Base-by-base conservation (phyloP, 2,113 vertebrate species). In the Pollimyrus isidori region DNA sequence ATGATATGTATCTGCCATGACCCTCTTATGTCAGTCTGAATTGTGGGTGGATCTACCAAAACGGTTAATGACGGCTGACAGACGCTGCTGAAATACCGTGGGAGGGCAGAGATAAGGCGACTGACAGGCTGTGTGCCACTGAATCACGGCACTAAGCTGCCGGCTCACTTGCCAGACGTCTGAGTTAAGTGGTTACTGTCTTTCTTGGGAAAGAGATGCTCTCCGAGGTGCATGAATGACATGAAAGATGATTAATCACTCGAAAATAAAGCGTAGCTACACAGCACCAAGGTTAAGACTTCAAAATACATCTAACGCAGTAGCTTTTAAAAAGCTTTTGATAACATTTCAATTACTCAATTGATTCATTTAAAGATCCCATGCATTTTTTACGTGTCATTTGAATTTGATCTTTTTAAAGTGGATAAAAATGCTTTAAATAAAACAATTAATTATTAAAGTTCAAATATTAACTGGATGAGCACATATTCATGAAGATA, bases 11-110 rank as follows among this genome's bases (percentile, higher is more conserved):
- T 80, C 73, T 39, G 17, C 73, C 15, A 5, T 80, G 73, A 80
- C 73, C 73, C 35, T 80, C 73, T 80, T 80, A 80, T 80, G 73
- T 80, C 73, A 80, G 73, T 80, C 73, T 35, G 73, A 80, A 80
- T 80, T 80, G 73, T 80, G 73, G 73, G 73, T 80, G 73, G 73
- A 80, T 80, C 35, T 80, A 80, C 73, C 13, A 39, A 80, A 42
- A 80, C 73, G 30, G 73, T 42, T 80, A 80, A 80, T 80, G 73
- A 39, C 73, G 73, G 73, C 73, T 80, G 73, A 80, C 73, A 80
- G 73, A 80, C 35, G 35, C 73, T 42, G 17, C 73, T 80, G 73
- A 80, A 35, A 80, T 80, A 6, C 35, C 73, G 73, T 80, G 73
- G 73, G 73, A 80, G 73, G 73, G 13, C 73, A 42, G 13, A 80